A percentile compares a stretch with the other conserved stretches of the same genome.
Evolutionary conservation across 2,113 vertebrate genomes (phyloP).

Genomic region (Onychorhynchus coronatus): DNA sequence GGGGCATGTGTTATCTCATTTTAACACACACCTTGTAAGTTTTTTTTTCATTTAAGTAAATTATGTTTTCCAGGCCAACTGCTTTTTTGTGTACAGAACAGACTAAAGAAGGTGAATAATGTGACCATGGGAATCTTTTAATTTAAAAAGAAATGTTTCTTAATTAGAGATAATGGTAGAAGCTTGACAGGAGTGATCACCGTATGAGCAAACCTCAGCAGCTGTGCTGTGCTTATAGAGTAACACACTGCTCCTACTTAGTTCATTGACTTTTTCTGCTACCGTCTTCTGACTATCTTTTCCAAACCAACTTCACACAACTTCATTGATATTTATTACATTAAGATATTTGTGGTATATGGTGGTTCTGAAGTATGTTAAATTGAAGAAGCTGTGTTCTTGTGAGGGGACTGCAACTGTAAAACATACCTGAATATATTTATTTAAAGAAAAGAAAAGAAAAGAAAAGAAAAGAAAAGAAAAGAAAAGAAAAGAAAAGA

Average conservation of each 20-base stretch:
- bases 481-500: too few species aligned
- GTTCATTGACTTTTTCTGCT: background rate
- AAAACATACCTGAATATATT: background rate
- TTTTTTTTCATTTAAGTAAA: constrained; percentile 39
- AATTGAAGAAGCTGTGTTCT: background rate
- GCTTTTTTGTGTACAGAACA: constrained; percentile 42
- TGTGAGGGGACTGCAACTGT: background rate
- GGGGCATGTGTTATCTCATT: constrained; percentile 19
- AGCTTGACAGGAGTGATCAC: background rate
- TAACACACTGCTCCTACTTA: background rate
- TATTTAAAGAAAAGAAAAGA: background rate
- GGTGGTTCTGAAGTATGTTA: background rate
- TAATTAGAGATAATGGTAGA: constrained; percentile 17
- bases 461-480: too few species aligned
- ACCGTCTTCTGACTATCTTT: background rate
- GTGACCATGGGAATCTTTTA: constrained; percentile 2
- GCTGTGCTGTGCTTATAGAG: background rate
- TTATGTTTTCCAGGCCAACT: constrained; percentile 16
- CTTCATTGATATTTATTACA: background rate
- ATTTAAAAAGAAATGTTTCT: constrained; percentile 44
- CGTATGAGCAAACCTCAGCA: background rate
- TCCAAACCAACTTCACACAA: background rate
- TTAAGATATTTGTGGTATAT: too few species aligned
- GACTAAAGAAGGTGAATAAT: constrained; percentile 24
- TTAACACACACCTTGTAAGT: constrained; percentile 32